Percentiles rank a stretch among this genome's conserved stretches.
phyloP scores from a whole-genome alignment of 2,888 invertebrate species.

The Drosophila maculinotata region DNA sequence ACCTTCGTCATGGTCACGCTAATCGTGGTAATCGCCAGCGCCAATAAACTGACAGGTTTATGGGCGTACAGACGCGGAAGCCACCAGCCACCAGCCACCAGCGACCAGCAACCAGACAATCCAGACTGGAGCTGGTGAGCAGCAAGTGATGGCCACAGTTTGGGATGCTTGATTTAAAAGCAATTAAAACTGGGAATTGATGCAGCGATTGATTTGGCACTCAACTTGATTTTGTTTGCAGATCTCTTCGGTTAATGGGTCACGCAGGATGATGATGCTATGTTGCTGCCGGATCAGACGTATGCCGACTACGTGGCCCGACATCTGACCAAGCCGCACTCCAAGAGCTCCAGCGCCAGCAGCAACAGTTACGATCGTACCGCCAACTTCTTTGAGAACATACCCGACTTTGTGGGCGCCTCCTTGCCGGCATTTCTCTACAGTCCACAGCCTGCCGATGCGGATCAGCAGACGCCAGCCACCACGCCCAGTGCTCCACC shows the following conservation, averaged over 20 bases:
- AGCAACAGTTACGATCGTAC: conserved; percentile 73
- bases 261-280: conserved; percentile 78
- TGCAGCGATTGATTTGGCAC: conserved; percentile 72
- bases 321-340: conserved; percentile 43
- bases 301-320: conserved; percentile 86
- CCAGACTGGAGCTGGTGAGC: not conserved
- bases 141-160: conserved; percentile 12
- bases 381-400: conserved; percentile 82
- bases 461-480: conserved; percentile 5
- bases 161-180: conserved; percentile 73
- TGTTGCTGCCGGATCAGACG: conserved; percentile 92
- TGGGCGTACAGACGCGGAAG: conserved; percentile 72
- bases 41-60: conserved; percentile 82
- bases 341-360: conserved; percentile 49
- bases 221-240: conserved; percentile 25
- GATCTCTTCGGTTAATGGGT: conserved; percentile 57
- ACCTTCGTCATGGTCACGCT: conserved; percentile 82
- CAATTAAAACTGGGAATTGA: conserved; percentile 76
- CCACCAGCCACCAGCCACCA: conserved; percentile 33
- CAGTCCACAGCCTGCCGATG: conserved; percentile 25
- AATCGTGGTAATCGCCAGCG: conserved; percentile 76
- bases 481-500: conserved; percentile 31
- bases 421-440: conserved; percentile 66
- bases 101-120: not conserved
- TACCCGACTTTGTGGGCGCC: conserved; percentile 79